phyloP scores from a whole-genome alignment of 2,113 vertebrate genomes.

The Ageneiosus marmoratus region DNA sequence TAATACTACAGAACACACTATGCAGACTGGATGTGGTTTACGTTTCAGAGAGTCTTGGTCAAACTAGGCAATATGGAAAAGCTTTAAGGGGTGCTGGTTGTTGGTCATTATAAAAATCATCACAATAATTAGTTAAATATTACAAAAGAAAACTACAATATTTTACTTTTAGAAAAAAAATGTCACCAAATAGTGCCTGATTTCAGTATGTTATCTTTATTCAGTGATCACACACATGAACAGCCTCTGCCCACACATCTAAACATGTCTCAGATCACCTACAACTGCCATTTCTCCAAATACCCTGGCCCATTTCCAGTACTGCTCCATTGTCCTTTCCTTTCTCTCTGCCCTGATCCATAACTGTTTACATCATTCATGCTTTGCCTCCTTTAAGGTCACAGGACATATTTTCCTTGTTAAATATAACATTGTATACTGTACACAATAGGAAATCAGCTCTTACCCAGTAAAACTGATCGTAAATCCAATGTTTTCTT shows the following conservation, averaged over 20 bases:
- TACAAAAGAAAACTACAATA: not conserved
- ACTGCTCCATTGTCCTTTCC: not conserved
- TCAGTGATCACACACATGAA: not conserved
- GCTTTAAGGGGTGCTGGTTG: not conserved
- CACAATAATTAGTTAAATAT: not conserved
- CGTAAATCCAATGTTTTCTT: not conserved
- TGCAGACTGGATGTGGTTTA: not conserved
- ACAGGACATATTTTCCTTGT: not conserved
- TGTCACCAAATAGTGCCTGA: not conserved
- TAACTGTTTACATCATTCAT: not conserved
- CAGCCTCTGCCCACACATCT: not conserved
- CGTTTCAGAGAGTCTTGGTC: not conserved
- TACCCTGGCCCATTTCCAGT: not conserved
- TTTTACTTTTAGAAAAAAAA: not conserved
- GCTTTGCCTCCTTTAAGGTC: not conserved
- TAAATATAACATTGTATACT: not conserved
- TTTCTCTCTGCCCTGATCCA: not conserved
- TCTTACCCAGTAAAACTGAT: constrained; percentile 9
- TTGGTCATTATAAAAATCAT: not conserved
- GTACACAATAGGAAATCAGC: not conserved
- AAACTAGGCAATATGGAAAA: not conserved
- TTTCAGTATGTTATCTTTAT: not conserved
- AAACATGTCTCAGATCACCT: not conserved
- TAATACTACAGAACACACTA: not conserved
- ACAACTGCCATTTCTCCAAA: not conserved